Conservation (phyloP, 2,888 invertebrate species). For the Leptothorax acervorum region DNA sequence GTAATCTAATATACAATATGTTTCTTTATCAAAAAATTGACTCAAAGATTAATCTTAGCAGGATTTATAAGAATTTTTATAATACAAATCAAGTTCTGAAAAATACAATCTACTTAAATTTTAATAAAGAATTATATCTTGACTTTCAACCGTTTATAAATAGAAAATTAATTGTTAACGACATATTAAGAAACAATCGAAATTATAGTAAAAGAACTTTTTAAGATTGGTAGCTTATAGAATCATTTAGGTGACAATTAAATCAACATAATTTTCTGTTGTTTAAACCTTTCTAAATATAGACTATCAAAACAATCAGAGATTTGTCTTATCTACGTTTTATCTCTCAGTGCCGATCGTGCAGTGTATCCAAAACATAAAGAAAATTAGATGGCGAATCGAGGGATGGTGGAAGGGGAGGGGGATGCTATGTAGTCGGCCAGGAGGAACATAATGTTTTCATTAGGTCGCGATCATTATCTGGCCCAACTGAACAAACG, state of each 20-base stretch:
- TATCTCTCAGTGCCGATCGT: constrained; percentile 22
- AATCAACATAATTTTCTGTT: not conserved
- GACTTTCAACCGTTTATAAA: not conserved
- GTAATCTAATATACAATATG: not conserved
- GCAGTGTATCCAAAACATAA: not conserved
- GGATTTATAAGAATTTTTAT: not conserved
- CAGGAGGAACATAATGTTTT: constrained; percentile 77
- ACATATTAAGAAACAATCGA: not conserved
- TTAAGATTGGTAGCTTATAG: not conserved
- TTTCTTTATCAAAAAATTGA: not conserved
- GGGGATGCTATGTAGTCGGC: not conserved
- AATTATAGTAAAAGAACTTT: not conserved
- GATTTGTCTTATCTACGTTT: constrained; percentile 33
- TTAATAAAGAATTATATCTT: not conserved
- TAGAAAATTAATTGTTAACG: not conserved
- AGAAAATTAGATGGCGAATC: constrained; percentile 10
- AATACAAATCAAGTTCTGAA: not conserved
- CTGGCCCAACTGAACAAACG: constrained; percentile 74
- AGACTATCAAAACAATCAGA: not conserved
- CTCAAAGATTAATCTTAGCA: not conserved
- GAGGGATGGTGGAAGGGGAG: not conserved
- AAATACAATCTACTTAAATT: not conserved
- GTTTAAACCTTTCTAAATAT: not conserved
- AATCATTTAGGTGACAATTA: not conserved
- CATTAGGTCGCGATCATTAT: constrained; percentile 80